A percentile compares a stretch with the other conserved stretches of the same genome.
phyloP scores from a whole-genome alignment of 1,140 invertebrate genomes.

The Rhagoletis pomonella region DNA sequence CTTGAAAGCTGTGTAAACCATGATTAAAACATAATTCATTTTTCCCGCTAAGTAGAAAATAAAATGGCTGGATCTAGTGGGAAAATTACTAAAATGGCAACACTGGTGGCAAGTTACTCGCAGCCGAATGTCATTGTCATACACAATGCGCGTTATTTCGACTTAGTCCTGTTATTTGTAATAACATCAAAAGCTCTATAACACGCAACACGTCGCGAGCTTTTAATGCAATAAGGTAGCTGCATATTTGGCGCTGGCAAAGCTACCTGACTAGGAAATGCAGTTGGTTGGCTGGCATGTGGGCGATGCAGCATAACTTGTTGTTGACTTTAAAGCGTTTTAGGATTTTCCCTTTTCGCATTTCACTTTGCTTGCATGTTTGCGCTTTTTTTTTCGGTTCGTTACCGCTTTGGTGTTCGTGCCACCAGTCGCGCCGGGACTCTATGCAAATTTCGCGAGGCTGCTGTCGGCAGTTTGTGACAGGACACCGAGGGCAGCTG shows the following conservation, averaged over 20 bases:
- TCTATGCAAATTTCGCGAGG: slow-evolving; percentile 23
- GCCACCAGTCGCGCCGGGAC: slow-evolving; percentile 7
- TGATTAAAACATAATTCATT: too few species aligned
- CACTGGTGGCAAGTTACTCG: not conserved
- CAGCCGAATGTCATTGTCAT: not conserved
- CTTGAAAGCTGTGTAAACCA: too few species aligned
- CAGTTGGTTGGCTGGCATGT: not conserved
- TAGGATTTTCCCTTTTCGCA: not conserved
- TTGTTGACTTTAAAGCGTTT: slow-evolving; percentile 10
- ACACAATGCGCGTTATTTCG: not conserved
- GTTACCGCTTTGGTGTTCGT: slow-evolving; percentile 27
- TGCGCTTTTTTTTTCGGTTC: not conserved
- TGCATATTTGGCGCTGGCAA: not conserved
- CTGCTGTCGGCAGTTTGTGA: slow-evolving; percentile 47
- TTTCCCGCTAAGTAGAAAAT: too few species aligned
- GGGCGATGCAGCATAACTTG: not conserved
- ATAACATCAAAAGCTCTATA: slow-evolving; percentile 9
- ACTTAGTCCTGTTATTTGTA: not conserved
- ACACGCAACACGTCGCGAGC: not conserved
- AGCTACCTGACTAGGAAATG: not conserved
- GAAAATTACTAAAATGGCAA: too few species aligned
- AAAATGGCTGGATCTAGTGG: too few species aligned
- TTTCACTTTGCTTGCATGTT: slow-evolving; percentile 35
- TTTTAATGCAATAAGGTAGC: not conserved
- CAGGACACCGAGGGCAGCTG: slow-evolving; percentile 48